Base-by-base conservation (phyloP, 2,797 vertebrate genomes). In the Danio jaintianensis region DNA sequence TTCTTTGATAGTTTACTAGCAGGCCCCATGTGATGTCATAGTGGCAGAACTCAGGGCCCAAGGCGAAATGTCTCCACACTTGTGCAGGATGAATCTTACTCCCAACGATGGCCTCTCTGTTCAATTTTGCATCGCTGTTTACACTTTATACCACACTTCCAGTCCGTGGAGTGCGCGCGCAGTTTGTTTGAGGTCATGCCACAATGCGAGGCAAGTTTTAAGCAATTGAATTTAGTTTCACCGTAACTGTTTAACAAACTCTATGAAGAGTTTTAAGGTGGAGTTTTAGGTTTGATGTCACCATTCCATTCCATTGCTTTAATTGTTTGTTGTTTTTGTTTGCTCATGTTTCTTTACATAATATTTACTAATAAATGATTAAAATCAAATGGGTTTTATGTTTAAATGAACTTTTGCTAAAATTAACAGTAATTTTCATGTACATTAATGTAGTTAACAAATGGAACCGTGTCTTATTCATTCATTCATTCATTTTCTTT, bases 71-170 rank as follows among this genome's bases (percentile, higher is more conserved):
- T 87, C 88, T 85, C 47, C 91, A 84, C 91, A 88, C 85, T 77
- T 78, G 87, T 88, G 89, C 82, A 82, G 82, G 63, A 62, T 22
- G 77, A 85, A 82, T 85, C 86, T 90, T 89, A 87, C 89, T 93
- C 88, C 85, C 88, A 90, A 88, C 16, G 73, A 82, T 89, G 82
- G 90, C 86, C 80, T 82, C 82, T 88, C 80, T 89, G 89, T 93
- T 94, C 84, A 93, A 94, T 94, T 93, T 94, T 94, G 90, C 91
- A 94, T 87, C 83, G 83, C 82, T 92, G 92, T 94, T 94, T 93
- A 93, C 91, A 72, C 81, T 75, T 69, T 76, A 42, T 55, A 73
- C 18, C 74, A 78, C 64, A 69, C 38, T 59, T 69, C 11, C 85
- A 73, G 86, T 89, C 89, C 84, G 79, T 84, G 67, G 83, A 89